phyloP scores from a whole-genome alignment of 2,888 invertebrate species.

The Dascillus cervinus region DNA sequence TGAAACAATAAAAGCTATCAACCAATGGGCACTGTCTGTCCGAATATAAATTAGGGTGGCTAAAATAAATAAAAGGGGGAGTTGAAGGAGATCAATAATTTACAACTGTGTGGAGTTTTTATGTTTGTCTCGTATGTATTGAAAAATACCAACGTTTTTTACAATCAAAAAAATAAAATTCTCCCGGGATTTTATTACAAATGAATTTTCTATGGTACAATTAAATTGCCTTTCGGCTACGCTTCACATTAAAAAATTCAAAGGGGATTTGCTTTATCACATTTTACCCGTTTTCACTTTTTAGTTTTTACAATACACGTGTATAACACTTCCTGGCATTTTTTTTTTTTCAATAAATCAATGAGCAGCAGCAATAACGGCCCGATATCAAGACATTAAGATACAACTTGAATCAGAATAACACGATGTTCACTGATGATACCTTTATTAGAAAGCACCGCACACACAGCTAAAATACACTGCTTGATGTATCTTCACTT shows the following conservation, averaged over 20 bases:
- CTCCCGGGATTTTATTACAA: conserved; percentile 36
- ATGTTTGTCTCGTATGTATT: conserved; percentile 31
- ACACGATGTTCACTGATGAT: conserved; percentile 15
- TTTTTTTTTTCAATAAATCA: too few relatives aligned
- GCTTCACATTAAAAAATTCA: too few relatives aligned
- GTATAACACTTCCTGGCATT: too few relatives aligned
- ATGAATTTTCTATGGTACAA: conserved; percentile 39
- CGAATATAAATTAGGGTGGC: conserved; percentile 41
- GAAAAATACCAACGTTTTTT: conserved; percentile 38
- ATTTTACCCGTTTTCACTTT: too few relatives aligned
- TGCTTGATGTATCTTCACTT: too few relatives aligned
- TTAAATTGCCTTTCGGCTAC: conserved; percentile 30
- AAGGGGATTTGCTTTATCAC: too few relatives aligned
- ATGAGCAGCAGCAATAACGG: conserved; percentile 20
- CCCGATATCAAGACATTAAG: conserved; percentile 22
- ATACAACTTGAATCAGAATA: conserved; percentile 20
- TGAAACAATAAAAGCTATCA: conserved; percentile 31
- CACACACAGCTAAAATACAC: conserved; percentile 14
- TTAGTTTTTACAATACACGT: too few relatives aligned
- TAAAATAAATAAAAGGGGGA: conserved; percentile 41
- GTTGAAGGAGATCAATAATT: conserved; percentile 40
- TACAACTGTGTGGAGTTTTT: conserved; percentile 37
- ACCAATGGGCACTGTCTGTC: conserved; percentile 24
- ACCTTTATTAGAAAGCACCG: conserved; percentile 14
- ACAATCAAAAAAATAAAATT: conserved; percentile 37